These are phyloP conservation scores for Eutolmus rufibarbis DNA, from an alignment of 2,888 invertebrate genomes.

Conservation along the genomic window DNA sequence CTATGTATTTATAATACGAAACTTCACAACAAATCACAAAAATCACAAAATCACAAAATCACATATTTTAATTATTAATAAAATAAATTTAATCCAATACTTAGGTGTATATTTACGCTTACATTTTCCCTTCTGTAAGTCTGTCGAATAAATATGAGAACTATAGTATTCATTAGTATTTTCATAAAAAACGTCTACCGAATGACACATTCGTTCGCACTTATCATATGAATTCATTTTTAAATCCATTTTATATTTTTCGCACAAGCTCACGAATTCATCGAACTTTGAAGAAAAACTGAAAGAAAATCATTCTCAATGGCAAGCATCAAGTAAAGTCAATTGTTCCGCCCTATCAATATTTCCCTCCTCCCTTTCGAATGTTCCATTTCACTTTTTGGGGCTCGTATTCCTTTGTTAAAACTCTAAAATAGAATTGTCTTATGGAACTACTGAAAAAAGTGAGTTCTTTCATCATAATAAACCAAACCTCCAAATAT, in stretches of 20 bases:
- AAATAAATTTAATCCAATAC: too few relatives aligned
- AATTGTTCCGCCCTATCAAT: not conserved
- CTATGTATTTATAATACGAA: too few relatives aligned
- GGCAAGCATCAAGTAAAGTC: not conserved
- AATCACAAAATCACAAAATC: not conserved
- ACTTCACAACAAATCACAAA: not conserved
- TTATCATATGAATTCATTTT: constrained; percentile 7
- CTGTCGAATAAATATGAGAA: constrained; percentile 44
- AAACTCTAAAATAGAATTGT: not conserved
- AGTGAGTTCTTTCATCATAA: not conserved
- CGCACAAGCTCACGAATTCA: not conserved
- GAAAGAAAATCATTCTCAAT: not conserved
- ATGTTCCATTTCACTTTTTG: not conserved
- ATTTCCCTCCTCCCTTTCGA: not conserved
- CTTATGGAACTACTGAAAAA: not conserved
- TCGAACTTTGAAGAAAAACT: not conserved
- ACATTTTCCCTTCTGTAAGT: constrained; percentile 44
- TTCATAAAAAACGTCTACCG: constrained; percentile 44
- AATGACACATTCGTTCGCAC: constrained; percentile 40
- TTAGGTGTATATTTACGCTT: not conserved
- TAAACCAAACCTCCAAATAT: not conserved
- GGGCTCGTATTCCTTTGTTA: not conserved
- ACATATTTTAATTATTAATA: too few relatives aligned
- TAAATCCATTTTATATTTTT: not conserved
- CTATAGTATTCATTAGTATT: constrained; percentile 38